Conservation (phyloP, 2,888 invertebrate species). For the Euphydryas editha region DNA sequence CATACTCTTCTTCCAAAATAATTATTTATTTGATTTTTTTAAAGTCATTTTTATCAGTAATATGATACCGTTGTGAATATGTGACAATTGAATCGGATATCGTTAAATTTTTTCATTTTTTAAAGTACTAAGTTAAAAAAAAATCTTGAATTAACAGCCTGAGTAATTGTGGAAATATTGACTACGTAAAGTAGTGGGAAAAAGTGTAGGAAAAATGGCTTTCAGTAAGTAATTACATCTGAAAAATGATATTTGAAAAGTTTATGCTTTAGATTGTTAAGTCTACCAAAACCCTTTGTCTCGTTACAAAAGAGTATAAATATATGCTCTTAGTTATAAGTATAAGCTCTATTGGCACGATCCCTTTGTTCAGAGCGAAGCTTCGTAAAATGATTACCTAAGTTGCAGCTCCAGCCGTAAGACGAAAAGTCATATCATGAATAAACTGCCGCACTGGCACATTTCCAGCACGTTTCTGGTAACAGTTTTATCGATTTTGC, state of each 20-base stretch:
- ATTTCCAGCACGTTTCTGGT: constrained; percentile 43
- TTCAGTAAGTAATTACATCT: background rate
- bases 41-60: no score
- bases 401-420: constrained; percentile 31
- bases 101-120: no score
- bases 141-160: no score
- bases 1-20: background rate
- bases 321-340: constrained; percentile 9
- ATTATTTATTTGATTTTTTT: no score
- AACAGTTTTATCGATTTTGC: constrained; percentile 43
- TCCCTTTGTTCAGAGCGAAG: constrained; percentile 16
- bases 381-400: constrained; percentile 33
- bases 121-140: no score
- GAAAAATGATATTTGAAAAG: background rate
- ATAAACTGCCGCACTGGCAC: constrained; percentile 41
- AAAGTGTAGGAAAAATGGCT: background rate
- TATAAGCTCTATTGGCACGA: constrained; percentile 20
- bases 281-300: constrained; percentile 3
- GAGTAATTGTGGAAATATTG: background rate
- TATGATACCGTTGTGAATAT: no score
- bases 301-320: background rate
- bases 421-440: constrained; percentile 37
- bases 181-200: background rate
- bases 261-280: background rate
- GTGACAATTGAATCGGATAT: background rate